Percentiles rank a stretch among this genome's conserved stretches.
These are phyloP conservation scores for Microcebus tavaratra DNA, from an alignment of 2,113 vertebrate genomes.

Conservation along the genomic window DNA sequence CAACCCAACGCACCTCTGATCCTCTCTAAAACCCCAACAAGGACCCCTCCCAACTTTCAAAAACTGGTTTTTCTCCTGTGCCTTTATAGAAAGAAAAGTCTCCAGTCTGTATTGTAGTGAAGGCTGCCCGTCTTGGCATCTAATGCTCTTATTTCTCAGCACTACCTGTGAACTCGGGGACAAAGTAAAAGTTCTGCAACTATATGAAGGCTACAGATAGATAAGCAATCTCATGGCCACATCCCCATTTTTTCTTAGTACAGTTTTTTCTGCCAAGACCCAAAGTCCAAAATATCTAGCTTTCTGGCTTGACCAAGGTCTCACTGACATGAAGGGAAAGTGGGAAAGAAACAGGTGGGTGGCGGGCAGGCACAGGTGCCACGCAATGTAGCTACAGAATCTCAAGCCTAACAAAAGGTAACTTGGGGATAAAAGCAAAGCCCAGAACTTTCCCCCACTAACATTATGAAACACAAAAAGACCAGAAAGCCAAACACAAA, in stretches of 20 bases:
- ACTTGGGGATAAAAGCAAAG: background rate
- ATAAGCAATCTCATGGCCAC: conserved; percentile 53
- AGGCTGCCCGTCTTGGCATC: conserved; percentile 4
- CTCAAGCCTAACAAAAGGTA: background rate
- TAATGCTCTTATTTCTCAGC: conserved; percentile 74
- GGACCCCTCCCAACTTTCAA: background rate
- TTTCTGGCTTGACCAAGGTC: background rate
- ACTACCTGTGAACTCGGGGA: conserved; percentile 62
- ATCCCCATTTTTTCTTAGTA: conserved; percentile 28
- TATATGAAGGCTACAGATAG: conserved; percentile 57
- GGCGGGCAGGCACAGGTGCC: background rate
- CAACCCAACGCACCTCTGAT: background rate
- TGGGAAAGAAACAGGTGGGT: background rate
- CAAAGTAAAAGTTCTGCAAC: conserved; percentile 67
- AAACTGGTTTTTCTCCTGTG: background rate
- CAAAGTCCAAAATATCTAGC: conserved; percentile 59
- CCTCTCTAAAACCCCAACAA: background rate
- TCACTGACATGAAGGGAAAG: background rate
- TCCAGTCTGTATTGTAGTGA: background rate
- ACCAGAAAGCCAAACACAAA: background rate
- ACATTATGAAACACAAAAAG: background rate
- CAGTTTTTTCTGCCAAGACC: conserved; percentile 30
- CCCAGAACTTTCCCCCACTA: background rate
- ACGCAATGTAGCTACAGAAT: background rate
- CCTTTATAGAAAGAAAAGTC: background rate